Percentiles rank a stretch among this genome's conserved stretches.
Conservation (phyloP, 2,113 vertebrate genomes). For the Trogon melanurus region DNA sequence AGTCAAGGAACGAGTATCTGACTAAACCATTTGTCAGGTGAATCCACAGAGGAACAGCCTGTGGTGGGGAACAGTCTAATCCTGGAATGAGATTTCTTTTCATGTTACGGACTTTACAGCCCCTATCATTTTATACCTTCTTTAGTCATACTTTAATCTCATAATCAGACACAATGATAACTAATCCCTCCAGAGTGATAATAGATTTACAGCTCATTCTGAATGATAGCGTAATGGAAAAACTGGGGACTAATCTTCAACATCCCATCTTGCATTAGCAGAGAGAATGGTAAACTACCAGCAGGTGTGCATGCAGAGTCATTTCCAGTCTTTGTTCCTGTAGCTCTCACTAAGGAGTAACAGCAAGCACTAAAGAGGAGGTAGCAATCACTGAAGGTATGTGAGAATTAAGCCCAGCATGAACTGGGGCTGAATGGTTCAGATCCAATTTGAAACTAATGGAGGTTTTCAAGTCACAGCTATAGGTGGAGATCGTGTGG, state of each 20-base stretch:
- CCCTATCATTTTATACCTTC: not conserved
- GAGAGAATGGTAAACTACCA: not conserved
- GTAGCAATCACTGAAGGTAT: not conserved
- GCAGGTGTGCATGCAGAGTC: accelerated
- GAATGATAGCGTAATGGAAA: not conserved
- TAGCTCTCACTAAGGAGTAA: not conserved
- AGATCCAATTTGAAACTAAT: not conserved
- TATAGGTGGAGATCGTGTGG: not conserved
- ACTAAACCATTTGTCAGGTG: not conserved
- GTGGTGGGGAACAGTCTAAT: not conserved
- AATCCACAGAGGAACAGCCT: not conserved
- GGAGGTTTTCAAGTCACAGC: not conserved
- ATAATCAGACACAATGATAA: not conserved
- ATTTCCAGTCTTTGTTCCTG: not conserved
- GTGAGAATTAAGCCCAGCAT: not conserved
- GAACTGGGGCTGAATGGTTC: not conserved
- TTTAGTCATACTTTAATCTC: not conserved
- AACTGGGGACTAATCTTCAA: not conserved
- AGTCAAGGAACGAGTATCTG: not conserved
- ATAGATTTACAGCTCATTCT: not conserved
- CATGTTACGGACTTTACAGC: not conserved
- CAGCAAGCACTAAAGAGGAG: not conserved
- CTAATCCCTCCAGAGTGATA: not conserved
- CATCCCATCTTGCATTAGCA: not conserved
- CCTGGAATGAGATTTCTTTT: not conserved